Conservation (phyloP, 2,797 vertebrate genomes). For the Macropus fuliginosus region DNA sequence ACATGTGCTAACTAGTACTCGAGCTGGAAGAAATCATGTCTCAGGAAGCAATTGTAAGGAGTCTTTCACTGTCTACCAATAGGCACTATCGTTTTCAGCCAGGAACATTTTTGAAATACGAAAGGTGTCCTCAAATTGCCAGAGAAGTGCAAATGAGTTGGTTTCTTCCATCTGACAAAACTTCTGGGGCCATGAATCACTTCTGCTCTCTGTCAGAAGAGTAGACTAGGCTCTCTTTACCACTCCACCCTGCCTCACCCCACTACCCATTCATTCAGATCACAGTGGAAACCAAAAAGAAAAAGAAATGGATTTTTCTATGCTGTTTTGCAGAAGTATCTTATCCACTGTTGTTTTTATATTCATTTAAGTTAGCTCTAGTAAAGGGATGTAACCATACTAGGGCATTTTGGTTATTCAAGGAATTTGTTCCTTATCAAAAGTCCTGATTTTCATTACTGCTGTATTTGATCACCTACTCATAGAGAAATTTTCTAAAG, state of each 20-base stretch:
- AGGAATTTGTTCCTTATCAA: neutral
- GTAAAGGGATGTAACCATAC: neutral
- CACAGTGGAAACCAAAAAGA: constrained; percentile 70
- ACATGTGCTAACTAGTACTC: neutral
- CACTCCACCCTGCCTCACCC: neutral
- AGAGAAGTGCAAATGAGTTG: neutral
- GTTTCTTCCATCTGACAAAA: neutral
- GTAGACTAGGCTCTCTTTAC: neutral
- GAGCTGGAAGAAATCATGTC: constrained; percentile 10
- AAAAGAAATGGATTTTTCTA: constrained; percentile 71
- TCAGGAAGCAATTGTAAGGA: neutral
- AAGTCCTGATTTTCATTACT: neutral
- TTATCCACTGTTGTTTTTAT: neutral
- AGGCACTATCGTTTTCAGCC: neutral
- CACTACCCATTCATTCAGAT: constrained; percentile 57
- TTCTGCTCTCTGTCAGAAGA: constrained; percentile 26
- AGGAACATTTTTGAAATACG: neutral
- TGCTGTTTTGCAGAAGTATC: constrained; percentile 71
- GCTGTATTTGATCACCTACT: neutral
- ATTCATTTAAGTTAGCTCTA: neutral
- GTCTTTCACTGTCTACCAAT: neutral
- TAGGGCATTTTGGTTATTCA: neutral
- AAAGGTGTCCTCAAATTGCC: neutral
- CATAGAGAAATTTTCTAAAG: neutral
- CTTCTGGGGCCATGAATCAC: neutral